Conservation (phyloP, 2,888 invertebrate species). For the Acrocera orbiculus region DNA sequence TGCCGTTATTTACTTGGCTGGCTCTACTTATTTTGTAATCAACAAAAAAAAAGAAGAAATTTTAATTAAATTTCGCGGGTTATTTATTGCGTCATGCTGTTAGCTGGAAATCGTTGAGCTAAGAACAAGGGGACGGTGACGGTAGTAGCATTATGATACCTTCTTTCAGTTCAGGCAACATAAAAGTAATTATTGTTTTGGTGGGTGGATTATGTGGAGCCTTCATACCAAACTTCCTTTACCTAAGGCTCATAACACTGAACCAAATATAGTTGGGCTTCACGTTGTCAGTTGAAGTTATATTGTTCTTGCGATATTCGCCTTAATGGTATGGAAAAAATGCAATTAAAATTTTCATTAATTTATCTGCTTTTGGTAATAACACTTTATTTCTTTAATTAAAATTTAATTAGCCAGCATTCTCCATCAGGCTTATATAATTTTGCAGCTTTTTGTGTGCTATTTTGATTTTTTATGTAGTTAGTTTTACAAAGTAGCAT, state of each 20-base stretch:
- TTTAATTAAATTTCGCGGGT: conserved; percentile 19
- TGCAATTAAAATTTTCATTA: conserved; percentile 20
- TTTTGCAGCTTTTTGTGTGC: too few relatives aligned
- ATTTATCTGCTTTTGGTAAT: conserved; percentile 19
- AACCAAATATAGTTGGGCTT: too few relatives aligned
- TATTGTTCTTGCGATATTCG: neutral
- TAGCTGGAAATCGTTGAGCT: conserved; percentile 5
- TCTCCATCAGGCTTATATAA: conserved; percentile 5
- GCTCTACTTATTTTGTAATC: conserved; percentile 7
- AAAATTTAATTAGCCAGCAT: conserved; percentile 17
- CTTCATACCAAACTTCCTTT: too few relatives aligned
- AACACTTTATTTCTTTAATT: conserved; percentile 19
- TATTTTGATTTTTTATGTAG: too few relatives aligned
- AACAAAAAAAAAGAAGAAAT: conserved; percentile 15
- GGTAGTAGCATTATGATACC: neutral
- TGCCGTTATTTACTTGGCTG: neutral
- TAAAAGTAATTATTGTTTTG: conserved; percentile 7
- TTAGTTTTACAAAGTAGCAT: too few relatives aligned
- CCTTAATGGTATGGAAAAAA: conserved; percentile 12
- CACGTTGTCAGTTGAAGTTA: too few relatives aligned
- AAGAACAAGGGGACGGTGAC: conserved; percentile 6
- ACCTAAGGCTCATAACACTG: too few relatives aligned
- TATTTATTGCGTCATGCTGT: conserved; percentile 15
- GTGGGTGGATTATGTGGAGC: conserved; percentile 1
- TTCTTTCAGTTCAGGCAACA: neutral